Conservation (phyloP, 2,797 vertebrate genomes). For the Apodemus agrarius region DNA sequence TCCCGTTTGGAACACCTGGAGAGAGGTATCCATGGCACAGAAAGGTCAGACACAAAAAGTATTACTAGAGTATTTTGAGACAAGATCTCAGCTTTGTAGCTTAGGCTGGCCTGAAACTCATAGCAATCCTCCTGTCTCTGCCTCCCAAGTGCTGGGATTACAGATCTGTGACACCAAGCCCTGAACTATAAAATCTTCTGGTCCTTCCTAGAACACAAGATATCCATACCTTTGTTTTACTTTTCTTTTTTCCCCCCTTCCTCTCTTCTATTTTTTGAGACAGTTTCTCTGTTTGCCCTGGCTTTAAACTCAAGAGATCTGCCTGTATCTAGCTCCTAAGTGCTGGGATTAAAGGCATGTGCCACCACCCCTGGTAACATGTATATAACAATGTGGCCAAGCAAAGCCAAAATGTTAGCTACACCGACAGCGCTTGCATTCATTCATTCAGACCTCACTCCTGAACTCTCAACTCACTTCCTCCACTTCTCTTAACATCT, state of each 20-base stretch:
- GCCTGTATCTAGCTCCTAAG: background rate
- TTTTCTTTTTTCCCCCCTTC: rapidly evolving
- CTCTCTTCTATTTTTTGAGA: background rate
- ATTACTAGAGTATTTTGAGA: background rate
- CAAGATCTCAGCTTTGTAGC: background rate
- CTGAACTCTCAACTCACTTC: background rate
- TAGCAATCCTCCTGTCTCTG: background rate
- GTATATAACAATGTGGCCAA: background rate
- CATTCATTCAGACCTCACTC: background rate
- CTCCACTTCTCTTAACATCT: background rate
- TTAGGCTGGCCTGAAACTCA: background rate
- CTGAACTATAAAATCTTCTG: background rate
- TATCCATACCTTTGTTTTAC: background rate
- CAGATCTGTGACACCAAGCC: background rate
- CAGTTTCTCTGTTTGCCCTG: background rate
- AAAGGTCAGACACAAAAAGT: background rate
- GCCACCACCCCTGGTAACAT: background rate
- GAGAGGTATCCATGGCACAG: background rate
- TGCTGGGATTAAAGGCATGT: background rate
- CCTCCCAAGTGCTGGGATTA: background rate
- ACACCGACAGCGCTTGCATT: background rate
- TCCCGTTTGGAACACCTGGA: background rate
- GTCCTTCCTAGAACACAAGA: background rate
- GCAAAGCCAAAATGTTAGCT: background rate
- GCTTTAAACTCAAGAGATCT: background rate